Base-by-base conservation (phyloP, 2,888 invertebrate genomes). In the Eupsilia transversa region DNA sequence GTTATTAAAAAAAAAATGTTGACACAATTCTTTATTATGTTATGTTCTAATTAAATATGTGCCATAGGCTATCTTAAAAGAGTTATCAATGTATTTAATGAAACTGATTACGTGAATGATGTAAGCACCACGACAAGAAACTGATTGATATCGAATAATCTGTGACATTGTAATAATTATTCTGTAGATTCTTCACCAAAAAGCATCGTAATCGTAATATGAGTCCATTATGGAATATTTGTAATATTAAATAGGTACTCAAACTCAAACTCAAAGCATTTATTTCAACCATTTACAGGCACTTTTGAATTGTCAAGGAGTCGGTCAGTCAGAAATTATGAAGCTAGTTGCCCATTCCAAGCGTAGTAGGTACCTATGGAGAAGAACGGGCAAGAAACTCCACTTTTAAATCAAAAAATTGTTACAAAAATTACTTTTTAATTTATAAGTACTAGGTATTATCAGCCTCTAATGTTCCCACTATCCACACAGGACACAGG, bases 21-120 rank as follows among this genome's bases (percentile, higher is more conserved):
- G 71, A 68, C 63, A 60, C 27, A 69, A 1, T 33, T 52, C 67
- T 60, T 20, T 46, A 33, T 68, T 52, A 74, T 60, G 57, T 4
- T 46, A 67, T 59, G 66, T 46, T 71, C 66, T 71, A 85, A 76
- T 85, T 82, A 82, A 84, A 80, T 78, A 71, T 69, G 49, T 74
- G 57, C 23, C 57, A 68, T 65, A 83, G 71, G 74, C 73, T 79
- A 80, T 82, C 80, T 17, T 43, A 35, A 30, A 66, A 20, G 23
- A 57, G 59, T 74, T 79, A 83, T 79, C 76, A 73, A 54, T 54
- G 17, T 63, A 81, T 75, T 72, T 67, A 75, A 60, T 76, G 7
- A 74, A 80, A 77, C 79, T 56, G 38, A 80, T 65, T 67, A 68
- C 46, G 23, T 56, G n/a, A 64, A 72, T 80, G 75, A 82, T 78